Base-by-base conservation (phyloP, 2,797 vertebrate species). In the Alca torda region DNA sequence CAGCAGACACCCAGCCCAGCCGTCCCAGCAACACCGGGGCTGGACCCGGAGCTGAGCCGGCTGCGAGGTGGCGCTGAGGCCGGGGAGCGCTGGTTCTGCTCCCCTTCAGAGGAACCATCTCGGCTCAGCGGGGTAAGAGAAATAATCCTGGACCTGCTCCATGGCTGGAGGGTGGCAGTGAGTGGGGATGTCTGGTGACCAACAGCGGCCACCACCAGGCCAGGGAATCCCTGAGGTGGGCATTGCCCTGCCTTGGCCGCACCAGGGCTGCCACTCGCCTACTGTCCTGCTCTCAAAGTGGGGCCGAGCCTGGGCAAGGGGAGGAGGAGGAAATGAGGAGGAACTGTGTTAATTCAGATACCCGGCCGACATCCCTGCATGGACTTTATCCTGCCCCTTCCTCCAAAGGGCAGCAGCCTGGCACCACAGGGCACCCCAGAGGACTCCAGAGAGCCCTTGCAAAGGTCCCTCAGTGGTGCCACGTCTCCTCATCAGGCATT, bases 11-110 rank as follows among this genome's bases (percentile, higher is more conserved):
- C 35, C 4, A 7, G 31, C 46, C 28, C 57, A 9, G 35, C 51
- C 4, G 0, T 10, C 21, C 37, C 0, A 0, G 74, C 1, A 48
- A 13, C 54, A 1, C 10, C 3, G 0, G 81, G 46, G 45, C 57
- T 17, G 80, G 39, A 28, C 8, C 28, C 2, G 0, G 79, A 25
- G 68, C 64, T 64, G 79, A 84, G 75, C 46, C 0, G 6, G 53
- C 69, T n/a, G 64, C 0, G 1, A 24, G 43, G 81, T 33, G 9
- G 24, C 10, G 4, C 48, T 3, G 2, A 33, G 51, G 70, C 82
- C 1, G 2, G 43, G 14, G 43, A 51, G 80, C 3, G 45, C 30
- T 1, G 5, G 65, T 15, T 41, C 61, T 45, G 85, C 64, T 39
- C 51, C 60, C 61, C 37, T 9, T 16, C 1, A 6, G 69, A 68